phyloP scores from a whole-genome alignment of 2,888 invertebrate species.

The Galerucella calmariensis region DNA sequence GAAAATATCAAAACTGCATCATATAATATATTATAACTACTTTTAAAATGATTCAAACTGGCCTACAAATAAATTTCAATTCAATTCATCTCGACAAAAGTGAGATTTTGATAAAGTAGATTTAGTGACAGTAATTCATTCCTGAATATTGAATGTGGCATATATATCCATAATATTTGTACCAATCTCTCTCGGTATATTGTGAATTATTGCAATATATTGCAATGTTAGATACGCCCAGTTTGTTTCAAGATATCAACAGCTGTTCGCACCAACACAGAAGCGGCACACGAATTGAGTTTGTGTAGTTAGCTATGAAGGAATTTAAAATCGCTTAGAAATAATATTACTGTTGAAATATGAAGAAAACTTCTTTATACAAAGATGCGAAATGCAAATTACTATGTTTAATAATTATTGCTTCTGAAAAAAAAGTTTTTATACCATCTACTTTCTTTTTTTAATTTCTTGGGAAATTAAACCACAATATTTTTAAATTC shows the following conservation, averaged over 20 bases:
- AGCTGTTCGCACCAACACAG: background rate
- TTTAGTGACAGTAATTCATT: background rate
- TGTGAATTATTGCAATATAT: constrained; percentile 2
- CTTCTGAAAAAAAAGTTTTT: too few relatives aligned
- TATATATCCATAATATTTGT: constrained; percentile 6
- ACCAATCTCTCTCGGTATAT: background rate
- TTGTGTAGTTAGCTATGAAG: background rate
- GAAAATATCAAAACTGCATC: too few relatives aligned
- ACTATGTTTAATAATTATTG: too few relatives aligned
- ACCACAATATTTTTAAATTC: too few relatives aligned
- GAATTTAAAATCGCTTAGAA: too few relatives aligned
- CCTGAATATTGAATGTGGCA: background rate
- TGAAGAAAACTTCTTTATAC: too few relatives aligned
- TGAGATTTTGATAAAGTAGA: background rate
- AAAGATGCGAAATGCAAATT: too few relatives aligned
- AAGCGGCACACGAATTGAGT: background rate
- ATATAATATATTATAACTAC: too few relatives aligned
- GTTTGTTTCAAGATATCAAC: constrained; percentile 5
- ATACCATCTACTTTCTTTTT: too few relatives aligned
- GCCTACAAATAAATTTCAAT: background rate
- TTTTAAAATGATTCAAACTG: too few relatives aligned
- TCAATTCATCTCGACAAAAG: background rate
- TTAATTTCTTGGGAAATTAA: too few relatives aligned
- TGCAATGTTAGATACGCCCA: constrained; percentile 5
- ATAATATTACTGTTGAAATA: too few relatives aligned